Conservation (phyloP, 2,113 vertebrate genomes). For the Myrmecophaga tridactyla region DNA sequence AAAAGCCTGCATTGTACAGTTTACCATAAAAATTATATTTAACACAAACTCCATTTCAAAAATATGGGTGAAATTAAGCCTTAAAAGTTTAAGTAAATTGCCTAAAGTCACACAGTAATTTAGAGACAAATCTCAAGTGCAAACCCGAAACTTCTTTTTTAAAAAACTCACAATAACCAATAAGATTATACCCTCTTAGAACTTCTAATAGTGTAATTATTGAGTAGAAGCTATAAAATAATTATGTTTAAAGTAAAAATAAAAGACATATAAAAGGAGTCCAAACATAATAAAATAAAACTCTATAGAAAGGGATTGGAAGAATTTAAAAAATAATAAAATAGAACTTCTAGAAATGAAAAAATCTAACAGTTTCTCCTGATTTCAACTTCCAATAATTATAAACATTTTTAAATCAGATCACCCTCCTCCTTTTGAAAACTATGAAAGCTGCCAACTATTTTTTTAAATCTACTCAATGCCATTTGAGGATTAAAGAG, state of each 20-base stretch:
- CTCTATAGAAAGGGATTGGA: neutral
- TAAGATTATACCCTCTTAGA: neutral
- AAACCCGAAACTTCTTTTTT: neutral
- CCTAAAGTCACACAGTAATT: neutral
- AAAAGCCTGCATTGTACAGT: neutral
- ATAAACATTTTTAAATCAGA: neutral
- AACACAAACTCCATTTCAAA: neutral
- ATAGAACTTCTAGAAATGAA: neutral
- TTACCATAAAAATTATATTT: neutral
- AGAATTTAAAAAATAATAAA: conserved; percentile 14
- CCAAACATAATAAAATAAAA: neutral
- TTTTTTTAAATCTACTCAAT: neutral
- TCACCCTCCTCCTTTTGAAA: neutral
- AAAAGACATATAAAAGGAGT: neutral
- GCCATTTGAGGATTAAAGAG: neutral
- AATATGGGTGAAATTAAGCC: neutral
- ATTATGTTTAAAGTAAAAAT: conserved; percentile 29
- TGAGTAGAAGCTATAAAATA: neutral
- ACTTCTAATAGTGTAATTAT: neutral
- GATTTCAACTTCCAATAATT: neutral
- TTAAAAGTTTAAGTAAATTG: neutral
- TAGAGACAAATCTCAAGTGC: neutral
- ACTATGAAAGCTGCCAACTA: neutral
- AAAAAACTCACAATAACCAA: neutral
- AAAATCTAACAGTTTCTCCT: neutral